Percentiles rank a stretch among this genome's conserved stretches.
These are phyloP conservation scores for Halcyon senegalensis DNA, from an alignment of 2,113 vertebrate species.

Conservation along the genomic window DNA sequence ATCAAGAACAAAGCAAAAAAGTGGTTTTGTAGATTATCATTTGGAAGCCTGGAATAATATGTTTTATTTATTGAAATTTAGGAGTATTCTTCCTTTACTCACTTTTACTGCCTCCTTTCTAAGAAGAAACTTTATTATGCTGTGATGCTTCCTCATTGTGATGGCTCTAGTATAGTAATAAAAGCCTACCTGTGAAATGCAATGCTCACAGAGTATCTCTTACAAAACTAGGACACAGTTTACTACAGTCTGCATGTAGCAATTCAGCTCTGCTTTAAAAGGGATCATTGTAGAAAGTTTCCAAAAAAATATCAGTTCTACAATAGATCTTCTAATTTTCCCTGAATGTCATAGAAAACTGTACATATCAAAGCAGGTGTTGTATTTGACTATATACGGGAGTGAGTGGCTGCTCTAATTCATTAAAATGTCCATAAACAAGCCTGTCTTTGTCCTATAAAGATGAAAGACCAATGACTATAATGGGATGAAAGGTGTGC, in stretches of 20 bases:
- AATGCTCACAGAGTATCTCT: constrained; percentile 44
- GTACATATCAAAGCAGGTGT: constrained; percentile 64
- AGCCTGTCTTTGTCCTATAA: constrained; percentile 76
- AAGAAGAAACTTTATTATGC: background rate
- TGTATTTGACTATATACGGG: constrained; percentile 23
- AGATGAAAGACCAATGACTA: constrained; percentile 76
- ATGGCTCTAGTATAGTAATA: constrained; percentile 53
- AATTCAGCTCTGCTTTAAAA: constrained; percentile 56
- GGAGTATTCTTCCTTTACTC: background rate
- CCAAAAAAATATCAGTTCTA: constrained; percentile 28
- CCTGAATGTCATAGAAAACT: constrained; percentile 60
- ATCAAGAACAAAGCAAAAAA: background rate
- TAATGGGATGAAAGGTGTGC: constrained; percentile 79
- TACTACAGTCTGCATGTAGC: constrained; percentile 40
- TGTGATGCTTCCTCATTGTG: constrained; percentile 49
- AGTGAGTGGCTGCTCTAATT: constrained; percentile 61
- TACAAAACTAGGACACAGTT: constrained; percentile 60
- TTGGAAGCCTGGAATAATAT: background rate
- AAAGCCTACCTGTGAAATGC: constrained; percentile 60
- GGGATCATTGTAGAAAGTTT: constrained; percentile 35
- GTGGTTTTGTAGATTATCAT: background rate
- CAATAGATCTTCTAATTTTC: constrained; percentile 69
- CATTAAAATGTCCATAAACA: constrained; percentile 75
- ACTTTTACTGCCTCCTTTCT: background rate
- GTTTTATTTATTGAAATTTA: background rate